Evolutionary conservation across 2,113 vertebrate species (phyloP).

Genomic region (Ancistrus triradiatus): DNA sequence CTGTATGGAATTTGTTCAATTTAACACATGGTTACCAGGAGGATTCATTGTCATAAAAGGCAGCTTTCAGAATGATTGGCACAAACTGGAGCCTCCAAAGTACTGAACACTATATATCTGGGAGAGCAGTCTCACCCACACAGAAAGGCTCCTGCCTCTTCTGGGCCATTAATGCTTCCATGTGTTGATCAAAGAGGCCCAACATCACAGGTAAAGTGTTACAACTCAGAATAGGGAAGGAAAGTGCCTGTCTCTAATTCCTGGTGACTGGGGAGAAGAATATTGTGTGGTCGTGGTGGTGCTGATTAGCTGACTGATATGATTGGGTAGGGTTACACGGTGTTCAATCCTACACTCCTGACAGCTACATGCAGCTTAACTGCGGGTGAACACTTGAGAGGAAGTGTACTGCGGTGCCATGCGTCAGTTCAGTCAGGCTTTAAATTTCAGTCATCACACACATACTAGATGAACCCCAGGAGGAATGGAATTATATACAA

Average conservation of each 20-base stretch:
- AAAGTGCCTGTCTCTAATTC: too few species aligned
- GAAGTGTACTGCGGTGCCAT: background rate
- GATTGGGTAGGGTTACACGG: slow-evolving; percentile 41
- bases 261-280: slow-evolving; percentile 33
- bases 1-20: too few species aligned
- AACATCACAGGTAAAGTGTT: slow-evolving; percentile 45
- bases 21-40: too few species aligned
- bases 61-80: slow-evolving; percentile 38
- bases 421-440: slow-evolving; percentile 18
- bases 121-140: slow-evolving; percentile 40
- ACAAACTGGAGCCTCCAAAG: slow-evolving; percentile 27
- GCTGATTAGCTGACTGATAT: slow-evolving; percentile 49
- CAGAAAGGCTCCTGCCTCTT: slow-evolving; percentile 37
- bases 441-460: background rate
- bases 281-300: slow-evolving; percentile 33
- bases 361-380: slow-evolving; percentile 17
- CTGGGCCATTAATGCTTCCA: slow-evolving; percentile 47
- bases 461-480: slow-evolving; percentile 8
- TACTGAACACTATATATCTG: slow-evolving; percentile 50
- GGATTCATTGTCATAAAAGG: slow-evolving; percentile 45
- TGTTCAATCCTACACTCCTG: slow-evolving; percentile 12
- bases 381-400: slow-evolving; percentile 5
- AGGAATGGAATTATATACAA: too few species aligned
- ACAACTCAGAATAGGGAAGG: slow-evolving; percentile 18
- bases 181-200: slow-evolving; percentile 52